These are phyloP conservation scores for Sander lucioperca DNA, from an alignment of 2,113 vertebrate genomes.

Conservation along the genomic window DNA sequence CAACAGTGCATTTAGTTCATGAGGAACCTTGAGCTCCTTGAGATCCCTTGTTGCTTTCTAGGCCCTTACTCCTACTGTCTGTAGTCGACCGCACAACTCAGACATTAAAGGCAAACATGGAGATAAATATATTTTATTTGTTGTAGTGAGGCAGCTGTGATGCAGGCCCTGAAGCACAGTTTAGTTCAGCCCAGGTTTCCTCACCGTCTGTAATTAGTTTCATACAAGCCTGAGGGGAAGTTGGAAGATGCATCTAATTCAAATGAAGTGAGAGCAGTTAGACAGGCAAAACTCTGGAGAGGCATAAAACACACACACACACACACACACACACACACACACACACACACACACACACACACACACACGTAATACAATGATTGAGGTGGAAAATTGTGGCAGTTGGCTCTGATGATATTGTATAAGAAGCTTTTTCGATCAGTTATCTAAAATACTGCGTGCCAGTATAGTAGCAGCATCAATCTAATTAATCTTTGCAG, in stretches of 20 bases:
- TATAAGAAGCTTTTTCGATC: not conserved
- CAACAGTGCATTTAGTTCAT: not conserved
- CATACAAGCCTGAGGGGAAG: conserved; percentile 37
- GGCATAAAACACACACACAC: conserved; percentile 8
- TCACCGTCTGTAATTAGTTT: conserved; percentile 56
- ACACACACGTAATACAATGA: not conserved
- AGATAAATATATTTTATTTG: conserved; percentile 17
- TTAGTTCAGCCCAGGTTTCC: conserved; percentile 17
- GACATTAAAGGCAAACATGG: not conserved
- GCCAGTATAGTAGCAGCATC: not conserved
- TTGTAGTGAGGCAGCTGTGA: conserved; percentile 4
- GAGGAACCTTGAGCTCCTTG: not conserved
- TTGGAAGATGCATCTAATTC: conserved; percentile 48
- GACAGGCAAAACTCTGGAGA: not conserved
- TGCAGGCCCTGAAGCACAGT: conserved; percentile 11
- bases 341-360: not conserved
- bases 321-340: not conserved
- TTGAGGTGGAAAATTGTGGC: not conserved
- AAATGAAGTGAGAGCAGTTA: conserved; percentile 51
- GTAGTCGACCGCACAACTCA: not conserved
- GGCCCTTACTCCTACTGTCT: not conserved
- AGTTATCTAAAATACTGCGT: not conserved
- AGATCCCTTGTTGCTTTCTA: not conserved
- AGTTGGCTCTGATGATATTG: no score
- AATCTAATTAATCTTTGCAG: not conserved